Percentiles rank a stretch among this genome's conserved stretches.
Evolutionary conservation across 2,888 invertebrate genomes (phyloP).

Genomic region (Oxycera nigricornis): DNA sequence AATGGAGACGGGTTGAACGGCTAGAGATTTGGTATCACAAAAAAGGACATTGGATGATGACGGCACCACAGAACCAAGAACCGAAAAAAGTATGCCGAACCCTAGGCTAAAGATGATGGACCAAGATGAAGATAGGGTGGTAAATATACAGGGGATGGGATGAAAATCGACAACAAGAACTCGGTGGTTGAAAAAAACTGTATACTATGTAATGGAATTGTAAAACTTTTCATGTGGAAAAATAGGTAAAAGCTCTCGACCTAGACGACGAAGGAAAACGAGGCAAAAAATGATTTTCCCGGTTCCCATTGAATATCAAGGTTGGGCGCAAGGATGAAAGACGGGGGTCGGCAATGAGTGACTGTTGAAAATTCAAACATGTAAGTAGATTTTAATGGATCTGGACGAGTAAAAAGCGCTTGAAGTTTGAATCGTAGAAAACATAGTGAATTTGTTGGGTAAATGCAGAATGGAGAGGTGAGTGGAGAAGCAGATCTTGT

Average conservation of each 20-base stretch:
- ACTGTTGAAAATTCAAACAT: slow-evolving; percentile 1
- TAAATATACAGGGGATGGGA: neutral
- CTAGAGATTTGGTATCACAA: neutral
- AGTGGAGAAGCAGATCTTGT: too few species aligned
- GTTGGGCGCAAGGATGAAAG: neutral
- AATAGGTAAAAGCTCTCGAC: slow-evolving; percentile 31
- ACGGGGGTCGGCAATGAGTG: neutral
- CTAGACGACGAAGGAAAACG: slow-evolving; percentile 13
- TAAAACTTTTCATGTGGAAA: slow-evolving; percentile 23
- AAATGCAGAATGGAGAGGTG: too few species aligned
- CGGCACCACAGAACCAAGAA: too few species aligned
- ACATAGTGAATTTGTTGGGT: too few species aligned
- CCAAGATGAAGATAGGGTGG: neutral
- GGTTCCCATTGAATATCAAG: neutral
- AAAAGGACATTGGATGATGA: neutral
- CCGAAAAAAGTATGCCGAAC: neutral
- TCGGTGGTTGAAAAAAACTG: neutral
- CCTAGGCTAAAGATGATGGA: neutral
- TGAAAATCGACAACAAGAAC: neutral
- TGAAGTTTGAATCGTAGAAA: too few species aligned
- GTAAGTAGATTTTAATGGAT: slow-evolving; percentile 29
- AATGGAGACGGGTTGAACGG: slow-evolving; percentile 11
- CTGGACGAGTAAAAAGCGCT: neutral
- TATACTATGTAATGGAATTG: slow-evolving; percentile 9
- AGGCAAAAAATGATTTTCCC: slow-evolving; percentile 16